Percentiles rank a stretch among this genome's conserved stretches.
phyloP scores from a whole-genome alignment of 2,888 invertebrate genomes.

The Synanthedon formicaeformis region DNA sequence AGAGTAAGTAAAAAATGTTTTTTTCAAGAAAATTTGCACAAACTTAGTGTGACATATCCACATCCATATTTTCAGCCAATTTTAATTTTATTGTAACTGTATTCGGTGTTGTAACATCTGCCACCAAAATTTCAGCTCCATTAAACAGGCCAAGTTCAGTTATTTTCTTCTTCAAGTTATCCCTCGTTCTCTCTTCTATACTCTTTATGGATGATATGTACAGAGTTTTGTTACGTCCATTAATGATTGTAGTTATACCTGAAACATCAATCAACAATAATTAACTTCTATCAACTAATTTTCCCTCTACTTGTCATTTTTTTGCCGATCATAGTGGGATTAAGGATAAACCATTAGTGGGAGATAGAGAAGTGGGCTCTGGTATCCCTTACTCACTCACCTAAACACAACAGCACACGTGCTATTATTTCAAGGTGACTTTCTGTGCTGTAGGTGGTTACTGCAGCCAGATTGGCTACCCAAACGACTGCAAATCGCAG shows the following conservation, averaged over 20 bases:
- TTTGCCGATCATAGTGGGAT: no score
- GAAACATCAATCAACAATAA: constrained; percentile 9
- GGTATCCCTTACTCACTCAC: no score
- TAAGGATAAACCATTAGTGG: no score
- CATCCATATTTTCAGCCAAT: constrained; percentile 68
- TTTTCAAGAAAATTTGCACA: background rate
- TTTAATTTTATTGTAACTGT: constrained; percentile 82
- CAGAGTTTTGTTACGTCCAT: constrained; percentile 89
- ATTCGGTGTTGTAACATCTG: constrained; percentile 91
- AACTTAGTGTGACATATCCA: constrained; percentile 46
- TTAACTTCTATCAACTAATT: background rate
- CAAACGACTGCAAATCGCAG: no score
- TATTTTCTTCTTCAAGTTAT: constrained; percentile 89
- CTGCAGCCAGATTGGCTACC: no score
- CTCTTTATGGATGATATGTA: constrained; percentile 94
- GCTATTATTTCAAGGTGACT: no score
- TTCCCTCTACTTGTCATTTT: no score
- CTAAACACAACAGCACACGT: no score
- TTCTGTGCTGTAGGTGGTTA: no score
- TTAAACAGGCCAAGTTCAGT: constrained; percentile 86
- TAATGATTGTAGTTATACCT: constrained; percentile 83
- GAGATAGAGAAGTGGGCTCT: no score
- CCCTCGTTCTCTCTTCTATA: constrained; percentile 89
- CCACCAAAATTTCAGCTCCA: constrained; percentile 89
- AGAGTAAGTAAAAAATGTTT: no score